phyloP scores from a whole-genome alignment of 2,113 vertebrate species.

The Pterophyllum scalare region DNA sequence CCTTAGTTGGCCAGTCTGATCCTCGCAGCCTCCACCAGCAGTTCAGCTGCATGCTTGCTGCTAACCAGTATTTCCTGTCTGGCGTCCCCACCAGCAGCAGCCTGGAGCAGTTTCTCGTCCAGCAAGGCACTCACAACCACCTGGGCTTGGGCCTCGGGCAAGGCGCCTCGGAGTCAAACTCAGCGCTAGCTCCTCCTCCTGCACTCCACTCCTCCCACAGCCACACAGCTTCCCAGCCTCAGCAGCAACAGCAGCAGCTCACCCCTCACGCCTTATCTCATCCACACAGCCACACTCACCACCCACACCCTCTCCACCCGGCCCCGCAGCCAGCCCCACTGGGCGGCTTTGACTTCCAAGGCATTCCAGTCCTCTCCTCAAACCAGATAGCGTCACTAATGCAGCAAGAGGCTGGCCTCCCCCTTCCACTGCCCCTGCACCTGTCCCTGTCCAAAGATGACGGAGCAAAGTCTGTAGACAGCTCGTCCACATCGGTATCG shows the following conservation, averaged over 20 bases:
- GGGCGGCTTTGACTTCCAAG: slow-evolving; percentile 83
- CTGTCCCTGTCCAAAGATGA: slow-evolving; percentile 83
- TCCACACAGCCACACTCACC: slow-evolving; percentile 81
- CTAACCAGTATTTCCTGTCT: slow-evolving; percentile 85
- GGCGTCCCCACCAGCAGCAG: slow-evolving; percentile 83
- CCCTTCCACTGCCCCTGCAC: slow-evolving; percentile 82
- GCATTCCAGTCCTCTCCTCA: slow-evolving; percentile 84
- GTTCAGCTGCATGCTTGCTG: slow-evolving; percentile 86
- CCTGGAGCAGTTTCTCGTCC: slow-evolving; percentile 85
- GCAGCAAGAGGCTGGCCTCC: slow-evolving; percentile 83
- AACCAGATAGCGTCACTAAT: slow-evolving; percentile 84
- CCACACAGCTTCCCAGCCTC: slow-evolving; percentile 76
- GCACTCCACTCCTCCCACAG: slow-evolving; percentile 82
- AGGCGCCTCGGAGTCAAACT: slow-evolving; percentile 75
- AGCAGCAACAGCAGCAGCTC: slow-evolving; percentile 83
- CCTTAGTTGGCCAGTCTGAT: slow-evolving; percentile 81
- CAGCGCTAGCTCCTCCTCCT: slow-evolving; percentile 79
- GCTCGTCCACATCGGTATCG: slow-evolving; percentile 63
- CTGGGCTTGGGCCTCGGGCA: slow-evolving; percentile 79
- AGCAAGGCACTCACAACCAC: slow-evolving; percentile 84
- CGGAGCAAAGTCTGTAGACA: slow-evolving; percentile 66
- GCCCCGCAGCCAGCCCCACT: slow-evolving; percentile 80
- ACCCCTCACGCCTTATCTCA: slow-evolving; percentile 82
- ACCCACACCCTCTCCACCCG: slow-evolving; percentile 83
- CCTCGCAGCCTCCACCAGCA: slow-evolving; percentile 86